A percentile compares a stretch with the other conserved stretches of the same genome.
phyloP scores from a whole-genome alignment of 2,113 vertebrate species.

The Protobothrops mucrosquamatus region DNA sequence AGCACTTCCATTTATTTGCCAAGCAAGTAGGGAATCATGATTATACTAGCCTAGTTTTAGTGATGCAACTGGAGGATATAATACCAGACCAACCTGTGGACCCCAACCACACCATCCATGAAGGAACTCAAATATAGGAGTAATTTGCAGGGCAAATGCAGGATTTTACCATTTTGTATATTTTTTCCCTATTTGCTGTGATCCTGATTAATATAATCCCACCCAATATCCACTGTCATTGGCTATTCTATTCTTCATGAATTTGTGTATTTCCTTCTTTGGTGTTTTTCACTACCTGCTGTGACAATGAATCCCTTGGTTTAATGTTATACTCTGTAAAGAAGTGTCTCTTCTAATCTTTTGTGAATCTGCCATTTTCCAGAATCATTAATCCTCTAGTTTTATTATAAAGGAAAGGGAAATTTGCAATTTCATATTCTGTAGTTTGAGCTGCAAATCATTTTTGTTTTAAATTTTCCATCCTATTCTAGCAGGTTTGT shows the following conservation, averaged over 20 bases:
- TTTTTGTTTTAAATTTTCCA: neutral
- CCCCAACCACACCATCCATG: neutral
- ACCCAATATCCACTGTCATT: neutral
- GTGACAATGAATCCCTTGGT: neutral
- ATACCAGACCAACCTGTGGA: neutral
- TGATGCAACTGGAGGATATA: neutral
- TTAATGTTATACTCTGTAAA: neutral
- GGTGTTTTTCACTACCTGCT: neutral
- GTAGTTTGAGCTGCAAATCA: neutral
- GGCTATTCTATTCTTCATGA: neutral
- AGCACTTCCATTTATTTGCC: neutral
- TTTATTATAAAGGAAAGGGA: neutral
- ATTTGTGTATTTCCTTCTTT: neutral
- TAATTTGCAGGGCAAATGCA: neutral
- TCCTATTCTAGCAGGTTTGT: neutral
- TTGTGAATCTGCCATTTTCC: neutral
- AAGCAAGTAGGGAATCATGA: neutral
- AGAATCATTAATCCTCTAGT: neutral
- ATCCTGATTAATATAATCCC: neutral
- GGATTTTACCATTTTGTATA: neutral
- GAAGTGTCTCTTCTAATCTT: neutral
- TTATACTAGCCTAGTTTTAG: neutral
- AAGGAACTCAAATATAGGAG: neutral
- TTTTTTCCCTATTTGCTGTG: neutral
- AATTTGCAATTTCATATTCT: neutral